Conservation (phyloP, 2,113 vertebrate species). For the Salvelinus fontinalis region DNA sequence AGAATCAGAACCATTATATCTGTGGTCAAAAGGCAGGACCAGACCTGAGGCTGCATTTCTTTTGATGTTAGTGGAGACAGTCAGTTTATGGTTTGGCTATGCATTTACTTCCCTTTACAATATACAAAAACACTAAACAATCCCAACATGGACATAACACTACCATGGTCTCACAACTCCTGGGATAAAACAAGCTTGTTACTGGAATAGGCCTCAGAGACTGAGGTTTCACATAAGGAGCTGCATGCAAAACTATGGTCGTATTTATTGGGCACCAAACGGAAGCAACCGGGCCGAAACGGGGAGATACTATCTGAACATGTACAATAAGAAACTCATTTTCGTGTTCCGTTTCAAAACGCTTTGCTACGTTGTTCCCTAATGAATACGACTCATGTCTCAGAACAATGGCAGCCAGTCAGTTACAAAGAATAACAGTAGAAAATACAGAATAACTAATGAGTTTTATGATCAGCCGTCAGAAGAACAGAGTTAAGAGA, state of each 20-base stretch:
- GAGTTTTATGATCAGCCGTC: conserved; percentile 24
- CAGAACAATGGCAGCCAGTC: conserved; percentile 23
- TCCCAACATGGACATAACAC: background rate
- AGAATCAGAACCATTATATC: conserved; percentile 13
- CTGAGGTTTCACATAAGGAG: conserved; percentile 22
- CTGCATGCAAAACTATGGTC: conserved; percentile 48
- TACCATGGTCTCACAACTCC: background rate
- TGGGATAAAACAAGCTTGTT: background rate
- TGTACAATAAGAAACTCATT: too few species aligned
- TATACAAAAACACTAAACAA: background rate
- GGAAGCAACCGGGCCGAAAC: too few species aligned
- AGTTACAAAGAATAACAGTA: conserved; percentile 10
- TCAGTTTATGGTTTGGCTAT: conserved; percentile 32
- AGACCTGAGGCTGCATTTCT: conserved; percentile 10
- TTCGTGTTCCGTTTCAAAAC: too few species aligned
- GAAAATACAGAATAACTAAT: conserved; percentile 29
- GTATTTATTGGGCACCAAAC: too few species aligned
- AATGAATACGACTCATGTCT: conserved; percentile 26
- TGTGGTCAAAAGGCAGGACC: background rate
- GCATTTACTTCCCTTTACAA: background rate
- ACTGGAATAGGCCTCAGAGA: conserved; percentile 13
- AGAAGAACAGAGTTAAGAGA: conserved; percentile 12
- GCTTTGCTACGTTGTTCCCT: too few species aligned
- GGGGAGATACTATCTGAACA: too few species aligned
- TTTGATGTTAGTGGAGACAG: conserved; percentile 51